These are phyloP conservation scores for Siniperca chuatsi DNA, from an alignment of 2,113 vertebrate species.

Conservation along the genomic window DNA sequence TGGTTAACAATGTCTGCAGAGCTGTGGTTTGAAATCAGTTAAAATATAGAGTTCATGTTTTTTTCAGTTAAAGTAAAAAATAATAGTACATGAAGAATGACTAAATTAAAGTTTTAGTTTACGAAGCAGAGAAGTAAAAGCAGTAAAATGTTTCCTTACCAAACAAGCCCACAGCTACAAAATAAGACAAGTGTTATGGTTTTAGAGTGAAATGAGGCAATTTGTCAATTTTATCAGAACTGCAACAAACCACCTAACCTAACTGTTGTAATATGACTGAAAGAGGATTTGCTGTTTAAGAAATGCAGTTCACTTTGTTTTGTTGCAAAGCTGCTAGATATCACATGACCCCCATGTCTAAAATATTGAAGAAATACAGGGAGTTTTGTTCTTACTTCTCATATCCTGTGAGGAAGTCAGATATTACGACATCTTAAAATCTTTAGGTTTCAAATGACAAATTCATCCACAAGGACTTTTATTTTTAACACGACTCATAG, in stretches of 20 bases:
- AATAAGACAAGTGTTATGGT: background rate
- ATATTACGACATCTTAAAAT: background rate
- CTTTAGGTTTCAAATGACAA: background rate
- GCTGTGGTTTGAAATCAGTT: background rate
- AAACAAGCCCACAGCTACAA: background rate
- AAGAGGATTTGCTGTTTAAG: background rate
- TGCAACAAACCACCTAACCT: background rate
- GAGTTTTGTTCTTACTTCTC: background rate
- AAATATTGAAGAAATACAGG: background rate
- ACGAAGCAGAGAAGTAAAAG: background rate
- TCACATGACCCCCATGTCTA: background rate
- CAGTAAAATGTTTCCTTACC: conserved; percentile 8
- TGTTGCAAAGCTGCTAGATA: background rate
- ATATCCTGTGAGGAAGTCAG: conserved; percentile 2
- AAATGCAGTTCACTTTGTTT: background rate
- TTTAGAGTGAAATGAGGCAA: background rate
- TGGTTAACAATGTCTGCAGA: background rate
- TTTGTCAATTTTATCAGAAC: background rate
- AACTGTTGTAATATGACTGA: background rate
- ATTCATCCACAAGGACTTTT: background rate
- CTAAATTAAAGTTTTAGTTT: background rate
- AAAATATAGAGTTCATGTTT: background rate
- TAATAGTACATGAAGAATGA: background rate
- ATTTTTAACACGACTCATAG: background rate
- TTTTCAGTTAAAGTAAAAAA: background rate